Evolutionary conservation across 2,113 vertebrate genomes (phyloP), one percentile per base, ranked within the genome.

Genomic region (Turdus rufiventris): DNA sequence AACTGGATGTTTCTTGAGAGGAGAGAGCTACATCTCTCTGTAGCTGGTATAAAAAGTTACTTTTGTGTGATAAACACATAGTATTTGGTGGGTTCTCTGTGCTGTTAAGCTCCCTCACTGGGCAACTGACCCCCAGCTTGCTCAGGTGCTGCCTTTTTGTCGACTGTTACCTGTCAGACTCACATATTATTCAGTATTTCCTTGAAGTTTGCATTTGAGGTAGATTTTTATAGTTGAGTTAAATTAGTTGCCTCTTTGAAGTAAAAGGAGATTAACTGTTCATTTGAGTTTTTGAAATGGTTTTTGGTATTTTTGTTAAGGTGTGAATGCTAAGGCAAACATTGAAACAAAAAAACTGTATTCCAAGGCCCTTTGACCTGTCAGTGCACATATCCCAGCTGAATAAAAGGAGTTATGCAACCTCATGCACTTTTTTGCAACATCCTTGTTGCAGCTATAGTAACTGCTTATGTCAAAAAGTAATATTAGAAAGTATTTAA

Each of bases 401-500:
- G 42, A 85, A 88, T 66, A 83, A 80, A 77, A 84, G 31, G 29
- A 80, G 19, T 84, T 84, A 31, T 12, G 29, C 4, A 25, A 72
- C 70, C 29, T 72, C 50, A 54, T 89, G 26, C 38, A 50, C 40
- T 75, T 89, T 80, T 47, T 89, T 68, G 53, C 84, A 82, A 81
- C 42, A 92, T 57, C 24, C 45, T 65, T 91, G 58, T 18, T 20
- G 86, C 80, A 79, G 81, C 85, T 96, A 38, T 54, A 83, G 86
- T 70, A 87, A 93, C 80, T 79, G 73, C 73, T 94, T 82, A 68
- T 89, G 76, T 87, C 66, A 89, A 82, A 93, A 92, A 85, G 40
- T 93, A 85, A 88, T 73, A 89, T 72, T 95, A 91, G 91, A 79
- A 95, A 89, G 89, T 89, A 91, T 94, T 78, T 93, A 66, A 89